Evolutionary conservation across 1,140 invertebrate species (phyloP).

Genomic region (Caenorhabditis briggsae): DNA sequence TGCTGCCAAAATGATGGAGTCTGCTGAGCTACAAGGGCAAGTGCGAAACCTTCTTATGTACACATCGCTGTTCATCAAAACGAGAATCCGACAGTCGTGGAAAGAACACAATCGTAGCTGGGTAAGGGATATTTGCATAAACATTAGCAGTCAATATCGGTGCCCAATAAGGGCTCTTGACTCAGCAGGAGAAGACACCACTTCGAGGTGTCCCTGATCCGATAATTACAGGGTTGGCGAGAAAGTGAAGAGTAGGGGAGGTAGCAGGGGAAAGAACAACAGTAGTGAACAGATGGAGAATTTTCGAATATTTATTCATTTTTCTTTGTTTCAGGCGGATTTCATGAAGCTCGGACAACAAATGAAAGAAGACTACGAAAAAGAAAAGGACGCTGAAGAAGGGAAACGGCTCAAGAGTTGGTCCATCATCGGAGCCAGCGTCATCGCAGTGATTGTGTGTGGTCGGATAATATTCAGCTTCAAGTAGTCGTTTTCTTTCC

Average conservation of each 20-base stretch:
- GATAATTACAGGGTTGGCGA: slow-evolving; percentile 47
- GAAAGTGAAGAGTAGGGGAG: slow-evolving; percentile 20
- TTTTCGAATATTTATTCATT: not conserved
- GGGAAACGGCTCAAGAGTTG: slow-evolving; percentile 15
- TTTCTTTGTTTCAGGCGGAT: slow-evolving; percentile 21
- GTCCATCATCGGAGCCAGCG: slow-evolving; percentile 8
- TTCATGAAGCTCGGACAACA: slow-evolving; percentile 52
- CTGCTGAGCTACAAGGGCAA: slow-evolving; percentile 25
- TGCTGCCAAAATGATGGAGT: slow-evolving; percentile 49
- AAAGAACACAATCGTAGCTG: slow-evolving; percentile 43
- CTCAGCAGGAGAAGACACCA: slow-evolving; percentile 2
- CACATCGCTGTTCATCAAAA: slow-evolving; percentile 57
- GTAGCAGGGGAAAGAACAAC: not conserved
- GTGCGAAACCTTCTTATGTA: slow-evolving; percentile 60
- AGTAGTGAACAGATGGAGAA: not conserved
- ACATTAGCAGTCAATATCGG: slow-evolving; percentile 50
- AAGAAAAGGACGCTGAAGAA: not conserved
- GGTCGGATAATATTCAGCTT: slow-evolving; percentile 21
- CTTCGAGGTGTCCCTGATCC: not conserved
- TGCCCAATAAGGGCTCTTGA: slow-evolving; percentile 10
- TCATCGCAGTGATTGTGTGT: not conserved
- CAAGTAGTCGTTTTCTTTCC: not conserved
- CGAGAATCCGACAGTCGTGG: slow-evolving; percentile 59
- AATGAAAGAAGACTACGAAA: slow-evolving; percentile 19
- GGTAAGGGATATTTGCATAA: slow-evolving; percentile 58